These are phyloP conservation scores for Pollenia griseotomentosa DNA, from an alignment of 2,888 invertebrate genomes.

Conservation along the genomic window DNA sequence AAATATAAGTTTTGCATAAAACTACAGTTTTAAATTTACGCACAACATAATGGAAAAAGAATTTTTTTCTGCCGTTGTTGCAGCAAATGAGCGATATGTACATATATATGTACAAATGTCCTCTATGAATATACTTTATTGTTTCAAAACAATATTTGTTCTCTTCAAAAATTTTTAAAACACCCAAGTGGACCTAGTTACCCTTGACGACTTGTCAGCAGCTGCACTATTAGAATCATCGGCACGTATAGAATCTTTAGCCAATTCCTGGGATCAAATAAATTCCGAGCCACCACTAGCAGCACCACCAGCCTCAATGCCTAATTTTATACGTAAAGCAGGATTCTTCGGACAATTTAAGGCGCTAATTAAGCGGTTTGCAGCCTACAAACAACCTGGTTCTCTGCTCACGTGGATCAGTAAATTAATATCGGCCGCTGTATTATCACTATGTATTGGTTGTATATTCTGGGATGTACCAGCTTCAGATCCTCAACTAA, in stretches of 20 bases:
- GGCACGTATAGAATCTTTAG: conserved; percentile 95
- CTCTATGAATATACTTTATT: too few relatives aligned
- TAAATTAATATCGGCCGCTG: conserved; percentile 91
- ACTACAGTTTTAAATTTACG: too few relatives aligned
- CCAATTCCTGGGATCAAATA: conserved; percentile 87
- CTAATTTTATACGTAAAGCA: conserved; percentile 87
- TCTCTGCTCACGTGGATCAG: conserved; percentile 92
- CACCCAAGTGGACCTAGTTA: conserved; percentile 93
- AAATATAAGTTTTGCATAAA: too few relatives aligned
- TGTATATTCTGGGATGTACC: conserved; percentile 96
- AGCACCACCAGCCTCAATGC: conserved; percentile 91
- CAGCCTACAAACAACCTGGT: conserved; percentile 93
- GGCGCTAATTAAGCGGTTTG: conserved; percentile 86
- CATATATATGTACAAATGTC: too few relatives aligned
- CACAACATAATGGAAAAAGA: too few relatives aligned
- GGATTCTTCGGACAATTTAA: conserved; percentile 89
- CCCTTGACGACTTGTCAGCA: conserved; percentile 95
- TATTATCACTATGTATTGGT: conserved; percentile 93
- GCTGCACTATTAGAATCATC: conserved; percentile 98
- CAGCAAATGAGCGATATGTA: too few relatives aligned
- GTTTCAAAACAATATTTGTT: not conserved
- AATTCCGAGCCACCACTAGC: conserved; percentile 84
- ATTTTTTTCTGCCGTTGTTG: too few relatives aligned
- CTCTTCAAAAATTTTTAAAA: conserved; percentile 11
- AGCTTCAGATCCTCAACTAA: conserved; percentile 89